Percentiles rank a stretch among this genome's conserved stretches.
phyloP scores from a whole-genome alignment of 2,888 invertebrate species.

The Brachyopa scutellaris region DNA sequence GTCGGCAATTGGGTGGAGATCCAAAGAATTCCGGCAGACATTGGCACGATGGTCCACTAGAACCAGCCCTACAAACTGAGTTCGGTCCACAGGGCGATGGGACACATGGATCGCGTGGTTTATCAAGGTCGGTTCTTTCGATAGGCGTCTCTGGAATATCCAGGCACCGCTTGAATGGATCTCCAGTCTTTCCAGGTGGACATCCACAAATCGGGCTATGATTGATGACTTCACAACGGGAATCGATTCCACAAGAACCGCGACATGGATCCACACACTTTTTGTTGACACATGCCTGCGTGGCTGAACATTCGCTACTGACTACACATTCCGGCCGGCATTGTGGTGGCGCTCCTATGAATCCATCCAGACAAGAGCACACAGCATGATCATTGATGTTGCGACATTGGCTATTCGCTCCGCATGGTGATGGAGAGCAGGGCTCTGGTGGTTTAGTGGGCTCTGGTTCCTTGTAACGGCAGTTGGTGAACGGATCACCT shows the following conservation, averaged over 20 bases:
- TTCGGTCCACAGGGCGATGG: slow-evolving; percentile 93
- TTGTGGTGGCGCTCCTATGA: slow-evolving; percentile 86
- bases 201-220: slow-evolving; percentile 89
- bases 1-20: slow-evolving; percentile 90
- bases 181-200: slow-evolving; percentile 85
- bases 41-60: slow-evolving; percentile 88
- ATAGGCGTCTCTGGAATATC: slow-evolving; percentile 82
- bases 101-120: slow-evolving; percentile 85
- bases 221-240: slow-evolving; percentile 88
- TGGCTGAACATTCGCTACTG: slow-evolving; percentile 85
- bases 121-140: slow-evolving; percentile 77
- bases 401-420: slow-evolving; percentile 85
- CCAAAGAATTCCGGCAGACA: slow-evolving; percentile 91
- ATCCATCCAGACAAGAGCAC: slow-evolving; percentile 87
- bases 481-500: slow-evolving; percentile 87
- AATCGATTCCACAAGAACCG: slow-evolving; percentile 87
- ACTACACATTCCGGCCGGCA: slow-evolving; percentile 88
- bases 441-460: slow-evolving; percentile 75
- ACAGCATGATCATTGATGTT: slow-evolving; percentile 85
- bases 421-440: slow-evolving; percentile 85
- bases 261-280: slow-evolving; percentile 89
- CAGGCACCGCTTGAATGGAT: slow-evolving; percentile 90
- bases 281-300: slow-evolving; percentile 86
- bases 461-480: slow-evolving; percentile 80
- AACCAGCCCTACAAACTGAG: slow-evolving; percentile 86